Conservation (phyloP, 2,113 vertebrate species). For the Mesitornis unicolor region DNA sequence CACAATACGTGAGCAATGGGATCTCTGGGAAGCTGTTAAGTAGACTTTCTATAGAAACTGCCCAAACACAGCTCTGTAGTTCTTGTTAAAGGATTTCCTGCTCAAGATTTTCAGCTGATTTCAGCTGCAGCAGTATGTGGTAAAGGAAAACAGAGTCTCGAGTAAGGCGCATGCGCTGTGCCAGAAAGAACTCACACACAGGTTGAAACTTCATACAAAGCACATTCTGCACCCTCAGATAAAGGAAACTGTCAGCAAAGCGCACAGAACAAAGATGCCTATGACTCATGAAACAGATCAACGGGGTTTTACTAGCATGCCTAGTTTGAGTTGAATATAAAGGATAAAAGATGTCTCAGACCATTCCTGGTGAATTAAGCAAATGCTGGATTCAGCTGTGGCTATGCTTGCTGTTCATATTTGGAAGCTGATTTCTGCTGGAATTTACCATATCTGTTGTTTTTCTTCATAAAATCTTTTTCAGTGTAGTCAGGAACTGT, state of each 20-base stretch:
- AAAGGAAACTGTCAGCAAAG: slow-evolving; percentile 30
- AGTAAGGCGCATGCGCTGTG: not conserved
- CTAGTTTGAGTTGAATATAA: slow-evolving; percentile 9
- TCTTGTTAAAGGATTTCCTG: not conserved
- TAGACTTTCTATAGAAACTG: not conserved
- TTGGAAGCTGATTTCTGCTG: not conserved
- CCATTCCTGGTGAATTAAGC: not conserved
- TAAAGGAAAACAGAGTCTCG: not conserved
- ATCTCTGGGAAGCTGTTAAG: not conserved
- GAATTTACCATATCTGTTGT: slow-evolving; percentile 36
- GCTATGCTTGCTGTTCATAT: not conserved
- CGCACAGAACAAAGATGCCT: not conserved
- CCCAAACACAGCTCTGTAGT: not conserved
- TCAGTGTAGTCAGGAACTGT: not conserved
- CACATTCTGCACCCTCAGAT: slow-evolving; percentile 26
- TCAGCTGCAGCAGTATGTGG: not conserved
- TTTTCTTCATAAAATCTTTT: slow-evolving; percentile 43
- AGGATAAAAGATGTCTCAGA: slow-evolving; percentile 9
- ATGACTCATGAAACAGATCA: slow-evolving; percentile 51
- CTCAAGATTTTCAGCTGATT: not conserved
- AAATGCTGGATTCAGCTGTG: not conserved
- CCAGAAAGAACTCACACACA: not conserved
- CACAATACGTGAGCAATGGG: not conserved
- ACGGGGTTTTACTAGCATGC: not conserved
- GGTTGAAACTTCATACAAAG: not conserved